phyloP scores from a whole-genome alignment of 1,140 invertebrate genomes.

The Adoxophyes honmai region DNA sequence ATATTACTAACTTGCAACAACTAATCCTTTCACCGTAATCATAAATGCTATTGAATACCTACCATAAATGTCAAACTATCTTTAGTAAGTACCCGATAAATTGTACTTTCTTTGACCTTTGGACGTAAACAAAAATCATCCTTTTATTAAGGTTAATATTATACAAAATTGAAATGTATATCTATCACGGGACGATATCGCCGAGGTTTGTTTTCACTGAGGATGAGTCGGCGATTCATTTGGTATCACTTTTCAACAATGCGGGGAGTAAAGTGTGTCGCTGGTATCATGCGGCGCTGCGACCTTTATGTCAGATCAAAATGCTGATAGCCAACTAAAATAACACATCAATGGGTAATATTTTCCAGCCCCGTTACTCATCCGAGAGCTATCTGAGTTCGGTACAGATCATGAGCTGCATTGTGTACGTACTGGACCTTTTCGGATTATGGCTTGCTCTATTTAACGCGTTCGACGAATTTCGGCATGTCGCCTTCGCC shows the following conservation, averaged over 20 bases:
- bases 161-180: conserved; percentile 40
- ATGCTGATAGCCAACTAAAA: conserved; percentile 22
- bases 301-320: conserved; percentile 27
- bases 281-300: conserved; percentile 33
- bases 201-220: conserved; percentile 50
- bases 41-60: too few species aligned
- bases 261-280: conserved; percentile 36
- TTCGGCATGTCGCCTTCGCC: conserved; percentile 25
- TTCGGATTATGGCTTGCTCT: conserved; percentile 18
- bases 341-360: conserved; percentile 8
- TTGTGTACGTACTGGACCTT: conserved; percentile 6
- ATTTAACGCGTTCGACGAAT: conserved; percentile 48
- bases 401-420: background rate
- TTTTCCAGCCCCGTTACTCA: background rate
- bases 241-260: conserved; percentile 43
- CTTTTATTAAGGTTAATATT: conserved; percentile 37
- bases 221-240: conserved; percentile 45
- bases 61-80: too few species aligned
- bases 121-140: conserved; percentile 29
- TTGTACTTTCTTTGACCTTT: conserved; percentile 30
- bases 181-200: conserved; percentile 36
- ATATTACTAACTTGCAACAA: too few species aligned
- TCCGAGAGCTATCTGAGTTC: background rate
- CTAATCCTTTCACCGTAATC: too few species aligned
- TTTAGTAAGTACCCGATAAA: background rate